Conservation (phyloP, 2,888 invertebrate genomes). For the Cephonodes hylas region DNA sequence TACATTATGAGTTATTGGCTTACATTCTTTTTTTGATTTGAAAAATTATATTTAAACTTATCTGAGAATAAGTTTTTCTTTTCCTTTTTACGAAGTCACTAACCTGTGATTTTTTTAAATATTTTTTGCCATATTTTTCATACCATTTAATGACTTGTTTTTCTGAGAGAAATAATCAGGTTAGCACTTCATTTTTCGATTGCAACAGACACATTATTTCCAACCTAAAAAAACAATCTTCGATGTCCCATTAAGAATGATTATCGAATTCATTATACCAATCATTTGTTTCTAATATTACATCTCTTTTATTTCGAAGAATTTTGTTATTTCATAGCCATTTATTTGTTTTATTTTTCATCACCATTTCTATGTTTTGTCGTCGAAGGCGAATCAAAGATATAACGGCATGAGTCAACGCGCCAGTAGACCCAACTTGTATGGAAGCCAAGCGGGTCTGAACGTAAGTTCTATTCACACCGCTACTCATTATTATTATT, state of each 20-base stretch:
- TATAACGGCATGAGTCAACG: conserved; percentile 62
- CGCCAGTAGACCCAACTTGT: conserved; percentile 61
- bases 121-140: conserved; percentile 19
- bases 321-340: conserved; percentile 18
- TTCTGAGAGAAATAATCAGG: no score
- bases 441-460: conserved; percentile 63
- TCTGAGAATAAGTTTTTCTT: not conserved
- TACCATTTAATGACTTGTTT: not conserved
- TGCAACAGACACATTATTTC: no score
- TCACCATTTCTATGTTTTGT: conserved; percentile 21
- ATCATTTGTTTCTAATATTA: not conserved
- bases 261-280: no score
- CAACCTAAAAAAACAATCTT: no score
- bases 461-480: conserved; percentile 58
- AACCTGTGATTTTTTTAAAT: no score
- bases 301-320: conserved; percentile 15
- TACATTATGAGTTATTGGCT: not conserved
- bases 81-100: not conserved
- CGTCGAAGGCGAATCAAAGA: conserved; percentile 68
- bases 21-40: not conserved
- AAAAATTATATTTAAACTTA: not conserved
- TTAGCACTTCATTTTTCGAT: not conserved
- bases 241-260: no score
- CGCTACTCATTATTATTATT: not conserved
- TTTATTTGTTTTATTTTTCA: conserved; percentile 30